Conservation (phyloP, 2,888 invertebrate genomes). For the Platycheirus rosarum region DNA sequence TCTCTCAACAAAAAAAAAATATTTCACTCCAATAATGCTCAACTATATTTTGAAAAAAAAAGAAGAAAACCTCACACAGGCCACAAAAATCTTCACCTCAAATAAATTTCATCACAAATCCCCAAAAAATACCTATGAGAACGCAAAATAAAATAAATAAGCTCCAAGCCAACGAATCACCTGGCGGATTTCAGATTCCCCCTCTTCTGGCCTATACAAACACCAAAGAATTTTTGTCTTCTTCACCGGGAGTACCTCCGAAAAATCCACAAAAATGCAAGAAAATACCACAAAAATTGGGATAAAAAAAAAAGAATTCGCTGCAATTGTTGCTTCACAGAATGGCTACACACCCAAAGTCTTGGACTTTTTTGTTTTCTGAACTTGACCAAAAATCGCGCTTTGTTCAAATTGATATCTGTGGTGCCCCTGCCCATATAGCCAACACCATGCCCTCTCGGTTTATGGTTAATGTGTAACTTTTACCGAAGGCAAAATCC, state of each 20-base stretch:
- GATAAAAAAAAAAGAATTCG: constrained; percentile 11
- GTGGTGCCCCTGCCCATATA: constrained; percentile 24
- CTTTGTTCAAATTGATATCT: constrained; percentile 62
- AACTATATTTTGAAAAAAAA: constrained; percentile 17
- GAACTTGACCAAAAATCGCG: constrained; percentile 70
- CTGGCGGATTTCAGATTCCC: constrained; percentile 46
- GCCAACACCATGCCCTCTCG: constrained; percentile 58
- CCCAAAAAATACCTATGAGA: constrained; percentile 31
- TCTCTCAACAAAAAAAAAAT: constrained; percentile 33
- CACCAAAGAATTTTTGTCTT: constrained; percentile 41
- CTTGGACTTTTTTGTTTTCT: constrained; percentile 17
- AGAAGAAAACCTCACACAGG: constrained; percentile 47
- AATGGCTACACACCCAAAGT: constrained; percentile 22
- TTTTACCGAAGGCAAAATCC: constrained; percentile 40
- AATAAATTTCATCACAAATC: constrained; percentile 68
- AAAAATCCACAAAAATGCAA: constrained; percentile 45
- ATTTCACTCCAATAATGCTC: constrained; percentile 67
- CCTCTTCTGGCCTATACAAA: constrained; percentile 62
- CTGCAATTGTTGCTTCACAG: constrained; percentile 55
- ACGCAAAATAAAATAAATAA: constrained; percentile 25
- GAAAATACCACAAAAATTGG: constrained; percentile 44
- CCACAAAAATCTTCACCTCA: constrained; percentile 72
- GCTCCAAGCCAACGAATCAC: constrained; percentile 54
- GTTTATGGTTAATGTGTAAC: constrained; percentile 59
- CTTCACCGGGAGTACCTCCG: constrained; percentile 37